These are phyloP conservation scores for Drosophila crucigera DNA, from an alignment of 2,888 invertebrate species.

Conservation along the genomic window DNA sequence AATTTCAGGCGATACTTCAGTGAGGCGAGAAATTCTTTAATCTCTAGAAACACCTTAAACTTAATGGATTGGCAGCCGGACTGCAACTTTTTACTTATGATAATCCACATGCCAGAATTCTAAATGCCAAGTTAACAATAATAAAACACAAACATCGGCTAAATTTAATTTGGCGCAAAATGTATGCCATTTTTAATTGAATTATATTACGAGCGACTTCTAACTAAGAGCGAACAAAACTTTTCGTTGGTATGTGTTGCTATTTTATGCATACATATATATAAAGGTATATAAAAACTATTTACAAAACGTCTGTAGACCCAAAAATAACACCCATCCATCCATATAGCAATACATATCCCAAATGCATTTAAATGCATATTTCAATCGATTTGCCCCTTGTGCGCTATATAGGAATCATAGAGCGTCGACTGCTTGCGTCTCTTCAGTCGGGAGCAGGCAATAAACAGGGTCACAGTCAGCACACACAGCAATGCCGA, in stretches of 20 bases:
- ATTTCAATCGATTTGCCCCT: constrained; percentile 87
- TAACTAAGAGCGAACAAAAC: constrained; percentile 59
- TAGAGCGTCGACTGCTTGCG: constrained; percentile 86
- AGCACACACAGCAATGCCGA: constrained; percentile 90
- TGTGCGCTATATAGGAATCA: constrained; percentile 88
- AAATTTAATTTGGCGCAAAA: constrained; percentile 9
- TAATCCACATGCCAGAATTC: no score
- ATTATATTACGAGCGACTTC: constrained; percentile 44
- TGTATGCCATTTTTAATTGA: constrained; percentile 18
- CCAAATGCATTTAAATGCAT: not conserved
- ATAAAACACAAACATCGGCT: not conserved
- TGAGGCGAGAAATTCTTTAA: not conserved
- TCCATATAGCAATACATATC: not conserved
- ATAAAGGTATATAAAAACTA: constrained; percentile 50
- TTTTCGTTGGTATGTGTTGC: constrained; percentile 52
- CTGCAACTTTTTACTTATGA: not conserved
- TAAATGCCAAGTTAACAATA: not conserved
- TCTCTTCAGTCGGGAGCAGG: constrained; percentile 91
- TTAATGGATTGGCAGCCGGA: no score
- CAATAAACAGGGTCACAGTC: constrained; percentile 90
- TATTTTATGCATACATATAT: constrained; percentile 17
- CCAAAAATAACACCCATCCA: constrained; percentile 18
- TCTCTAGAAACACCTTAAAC: not conserved
- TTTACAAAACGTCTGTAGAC: constrained; percentile 59
- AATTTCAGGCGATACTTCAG: not conserved